phyloP scores from a whole-genome alignment of 1,140 invertebrate species.

The Formica selysi region DNA sequence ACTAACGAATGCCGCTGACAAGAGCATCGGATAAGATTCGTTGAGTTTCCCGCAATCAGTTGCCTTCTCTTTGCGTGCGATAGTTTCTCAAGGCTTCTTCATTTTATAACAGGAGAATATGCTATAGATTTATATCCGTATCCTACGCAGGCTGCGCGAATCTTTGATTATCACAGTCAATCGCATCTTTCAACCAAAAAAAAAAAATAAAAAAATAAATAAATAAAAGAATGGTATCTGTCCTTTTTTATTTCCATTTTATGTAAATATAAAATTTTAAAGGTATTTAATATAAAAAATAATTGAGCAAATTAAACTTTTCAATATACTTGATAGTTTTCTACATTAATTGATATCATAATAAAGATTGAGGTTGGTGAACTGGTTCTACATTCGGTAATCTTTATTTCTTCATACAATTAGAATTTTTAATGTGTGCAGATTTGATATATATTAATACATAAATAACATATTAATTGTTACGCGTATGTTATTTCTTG shows the following conservation, averaged over 20 bases:
- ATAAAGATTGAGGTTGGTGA: not conserved
- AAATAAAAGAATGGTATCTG: not conserved
- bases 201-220: too few species aligned
- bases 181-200: not conserved
- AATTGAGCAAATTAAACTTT: not conserved
- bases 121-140: slow-evolving; percentile 4
- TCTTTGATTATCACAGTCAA: not conserved
- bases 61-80: not conserved
- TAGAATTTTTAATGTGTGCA: not conserved
- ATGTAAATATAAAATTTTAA: not conserved
- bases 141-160: not conserved
- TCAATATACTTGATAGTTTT: slow-evolving; percentile 29
- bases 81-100: slow-evolving; percentile 14
- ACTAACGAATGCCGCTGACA: slow-evolving; percentile 30
- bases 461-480: not conserved
- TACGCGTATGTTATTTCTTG: not conserved
- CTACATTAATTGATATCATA: slow-evolving; percentile 9
- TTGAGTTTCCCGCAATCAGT: slow-evolving; percentile 31
- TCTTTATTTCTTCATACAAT: slow-evolving; percentile 18
- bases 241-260: not conserved
- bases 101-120: slow-evolving; percentile 5
- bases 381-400: not conserved
- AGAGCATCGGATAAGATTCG: slow-evolving; percentile 27
- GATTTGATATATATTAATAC: slow-evolving; percentile 7
- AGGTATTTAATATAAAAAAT: slow-evolving; percentile 3